Evolutionary conservation across 64 coral and sea anemone genomes (phyloP).

Genomic region (Montipora capricornis): DNA sequence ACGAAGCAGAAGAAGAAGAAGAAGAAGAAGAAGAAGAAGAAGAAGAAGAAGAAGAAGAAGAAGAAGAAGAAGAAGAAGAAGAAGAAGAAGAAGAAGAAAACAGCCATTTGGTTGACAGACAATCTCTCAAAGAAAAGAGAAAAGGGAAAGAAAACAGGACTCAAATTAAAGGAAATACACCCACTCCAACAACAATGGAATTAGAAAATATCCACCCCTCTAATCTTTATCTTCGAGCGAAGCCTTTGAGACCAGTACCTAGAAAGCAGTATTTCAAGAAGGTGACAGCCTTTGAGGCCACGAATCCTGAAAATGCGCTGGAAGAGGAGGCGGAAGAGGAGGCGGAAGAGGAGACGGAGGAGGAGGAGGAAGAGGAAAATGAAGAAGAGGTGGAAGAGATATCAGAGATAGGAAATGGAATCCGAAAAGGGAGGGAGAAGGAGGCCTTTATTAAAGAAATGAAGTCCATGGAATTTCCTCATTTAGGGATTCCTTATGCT

Average conservation of each 20-base stretch:
- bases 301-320: not conserved
- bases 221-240: not conserved
- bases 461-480: conserved; percentile 26
- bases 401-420: not conserved
- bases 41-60: not conserved
- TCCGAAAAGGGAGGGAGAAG: conserved; percentile 4
- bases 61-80: not conserved
- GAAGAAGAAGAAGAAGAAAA: not conserved
- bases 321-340: not conserved
- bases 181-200: not conserved
- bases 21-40: not conserved
- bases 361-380: not conserved
- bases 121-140: not conserved
- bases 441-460: not conserved
- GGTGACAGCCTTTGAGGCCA: not conserved
- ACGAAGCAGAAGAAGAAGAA: not conserved
- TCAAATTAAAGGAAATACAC: not conserved
- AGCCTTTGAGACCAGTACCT: not conserved
- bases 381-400: not conserved
- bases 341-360: not conserved
- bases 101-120: not conserved
- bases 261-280: not conserved
- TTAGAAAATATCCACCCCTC: not conserved
- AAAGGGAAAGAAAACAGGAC: not conserved
- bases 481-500: conserved; percentile 19